A percentile compares a stretch with the other conserved stretches of the same genome.
Evolutionary conservation across 2,888 invertebrate species (phyloP).

Genomic region (Chironomus riparius): DNA sequence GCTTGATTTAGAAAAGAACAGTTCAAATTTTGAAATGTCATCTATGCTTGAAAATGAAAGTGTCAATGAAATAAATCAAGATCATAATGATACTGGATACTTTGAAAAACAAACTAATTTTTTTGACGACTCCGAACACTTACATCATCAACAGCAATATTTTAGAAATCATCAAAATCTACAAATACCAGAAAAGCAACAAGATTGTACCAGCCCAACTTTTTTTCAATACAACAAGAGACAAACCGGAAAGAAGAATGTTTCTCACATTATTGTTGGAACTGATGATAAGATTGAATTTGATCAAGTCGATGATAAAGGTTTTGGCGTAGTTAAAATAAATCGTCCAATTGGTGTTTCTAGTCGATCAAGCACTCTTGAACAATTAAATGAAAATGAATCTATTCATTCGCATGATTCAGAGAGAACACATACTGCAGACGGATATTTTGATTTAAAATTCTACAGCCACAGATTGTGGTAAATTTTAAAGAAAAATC

Average conservation of each 20-base stretch:
- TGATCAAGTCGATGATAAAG: conserved; percentile 38
- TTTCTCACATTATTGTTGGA: conserved; percentile 40
- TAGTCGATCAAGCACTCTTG: neutral
- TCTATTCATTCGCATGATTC: conserved; percentile 35
- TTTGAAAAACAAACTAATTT: neutral
- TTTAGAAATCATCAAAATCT: neutral
- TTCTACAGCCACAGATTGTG: conserved; percentile 70
- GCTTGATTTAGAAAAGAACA: neutral
- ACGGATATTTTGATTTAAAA: conserved; percentile 64
- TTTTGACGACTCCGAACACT: neutral
- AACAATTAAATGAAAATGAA: conserved; percentile 29
- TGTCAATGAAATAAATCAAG: neutral
- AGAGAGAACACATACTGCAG: conserved; percentile 48
- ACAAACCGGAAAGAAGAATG: conserved; percentile 43
- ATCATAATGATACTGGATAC: conserved; percentile 5
- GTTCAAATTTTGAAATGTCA: neutral
- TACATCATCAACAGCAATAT: neutral
- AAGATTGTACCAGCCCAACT: neutral
- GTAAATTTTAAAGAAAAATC: conserved; percentile 42
- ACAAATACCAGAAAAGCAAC: neutral
- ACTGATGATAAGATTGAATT: conserved; percentile 42
- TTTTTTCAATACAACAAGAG: conserved; percentile 38
- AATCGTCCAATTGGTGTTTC: conserved; percentile 25
- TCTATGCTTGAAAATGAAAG: neutral
- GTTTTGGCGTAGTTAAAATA: conserved; percentile 38